These are phyloP conservation scores for Armadillidium nasatum DNA, from an alignment of 1,140 invertebrate species.

Conservation along the genomic window DNA sequence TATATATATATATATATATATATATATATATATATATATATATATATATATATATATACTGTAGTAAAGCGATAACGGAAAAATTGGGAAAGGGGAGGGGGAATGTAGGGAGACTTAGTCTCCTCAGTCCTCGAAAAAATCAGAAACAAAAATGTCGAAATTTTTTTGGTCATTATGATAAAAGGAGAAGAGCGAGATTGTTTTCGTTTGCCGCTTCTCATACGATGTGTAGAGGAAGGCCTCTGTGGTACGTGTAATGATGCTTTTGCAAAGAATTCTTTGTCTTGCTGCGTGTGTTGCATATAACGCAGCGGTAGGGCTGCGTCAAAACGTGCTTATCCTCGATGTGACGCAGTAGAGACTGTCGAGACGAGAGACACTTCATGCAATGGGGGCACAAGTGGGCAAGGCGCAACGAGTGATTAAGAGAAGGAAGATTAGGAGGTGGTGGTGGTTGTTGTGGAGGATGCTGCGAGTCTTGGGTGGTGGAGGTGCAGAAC, in stretches of 20 bases:
- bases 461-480: slow-evolving; percentile 6
- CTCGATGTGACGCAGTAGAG: slow-evolving; percentile 55
- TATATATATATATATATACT: too few relatives aligned
- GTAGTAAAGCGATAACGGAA: too few relatives aligned
- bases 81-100: too few relatives aligned
- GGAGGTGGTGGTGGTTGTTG: slow-evolving; percentile 28
- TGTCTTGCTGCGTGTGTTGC: slow-evolving; percentile 48
- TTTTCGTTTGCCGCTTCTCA: slow-evolving; percentile 7
- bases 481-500: slow-evolving; percentile 29
- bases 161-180: too few relatives aligned
- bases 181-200: too few relatives aligned
- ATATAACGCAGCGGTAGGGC: slow-evolving; percentile 48
- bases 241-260: slow-evolving; percentile 49
- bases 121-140: too few relatives aligned
- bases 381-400: slow-evolving; percentile 54
- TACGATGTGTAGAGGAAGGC: slow-evolving; percentile 42
- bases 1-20: too few relatives aligned
- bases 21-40: too few relatives aligned
- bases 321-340: slow-evolving; percentile 52
- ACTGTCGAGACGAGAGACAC: slow-evolving; percentile 55
- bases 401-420: slow-evolving; percentile 29
- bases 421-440: slow-evolving; percentile 29
- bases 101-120: too few relatives aligned
- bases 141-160: too few relatives aligned
- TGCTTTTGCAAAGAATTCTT: slow-evolving; percentile 49